These are phyloP conservation scores for Cinclus mexicanus DNA, from an alignment of 2,113 vertebrate species.

Conservation along the genomic window DNA sequence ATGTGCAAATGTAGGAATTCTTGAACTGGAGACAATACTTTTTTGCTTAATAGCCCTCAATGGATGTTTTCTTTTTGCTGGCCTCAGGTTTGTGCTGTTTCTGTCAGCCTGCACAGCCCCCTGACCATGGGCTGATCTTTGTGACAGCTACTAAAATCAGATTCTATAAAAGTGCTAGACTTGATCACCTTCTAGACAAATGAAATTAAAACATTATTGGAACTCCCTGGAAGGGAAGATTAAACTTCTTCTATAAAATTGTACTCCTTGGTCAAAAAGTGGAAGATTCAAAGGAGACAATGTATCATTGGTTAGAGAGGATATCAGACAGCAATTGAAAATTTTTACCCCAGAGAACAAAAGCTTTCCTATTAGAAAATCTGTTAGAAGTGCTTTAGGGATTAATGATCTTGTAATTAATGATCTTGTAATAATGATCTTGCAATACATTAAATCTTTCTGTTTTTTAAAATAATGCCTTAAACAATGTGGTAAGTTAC, in stretches of 20 bases:
- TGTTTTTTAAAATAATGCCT: neutral
- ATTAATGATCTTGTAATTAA: neutral
- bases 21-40: neutral
- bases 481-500: neutral
- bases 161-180: neutral
- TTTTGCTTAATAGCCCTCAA: neutral
- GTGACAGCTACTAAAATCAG: neutral
- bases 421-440: neutral
- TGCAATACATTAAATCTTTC: neutral
- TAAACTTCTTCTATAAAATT: slow-evolving; percentile 9
- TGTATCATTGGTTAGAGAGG: neutral
- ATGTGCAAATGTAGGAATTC: neutral
- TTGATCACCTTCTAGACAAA: neutral
- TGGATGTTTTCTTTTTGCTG: neutral
- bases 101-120: neutral
- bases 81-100: neutral
- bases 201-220: slow-evolving; percentile 11
- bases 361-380: slow-evolving; percentile 8
- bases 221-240: neutral
- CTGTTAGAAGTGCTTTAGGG: neutral
- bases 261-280: neutral
- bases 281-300: neutral
- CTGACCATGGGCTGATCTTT: neutral
- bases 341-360: neutral
- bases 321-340: neutral